Conservation (phyloP, 2,113 vertebrate genomes). For the Protobothrops flavoviridis region DNA sequence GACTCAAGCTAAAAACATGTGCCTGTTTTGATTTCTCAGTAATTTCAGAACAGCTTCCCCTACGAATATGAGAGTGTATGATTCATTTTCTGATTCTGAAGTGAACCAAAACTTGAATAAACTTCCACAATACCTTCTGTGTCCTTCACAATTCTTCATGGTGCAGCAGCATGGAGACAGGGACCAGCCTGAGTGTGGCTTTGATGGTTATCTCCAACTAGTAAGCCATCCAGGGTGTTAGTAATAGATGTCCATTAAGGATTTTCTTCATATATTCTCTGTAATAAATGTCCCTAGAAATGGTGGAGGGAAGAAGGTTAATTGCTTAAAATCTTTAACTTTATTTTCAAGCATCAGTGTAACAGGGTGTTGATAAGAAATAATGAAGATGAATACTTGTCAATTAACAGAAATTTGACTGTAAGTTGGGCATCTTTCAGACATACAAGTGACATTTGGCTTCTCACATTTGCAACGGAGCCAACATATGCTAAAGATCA, state of each 20-base stretch:
- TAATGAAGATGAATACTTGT: neutral
- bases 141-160: neutral
- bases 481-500: neutral
- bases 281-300: conserved; percentile 17
- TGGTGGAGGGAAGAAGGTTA: neutral
- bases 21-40: neutral
- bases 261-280: conserved; percentile 21
- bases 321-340: neutral
- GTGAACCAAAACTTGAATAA: neutral
- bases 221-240: neutral
- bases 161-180: neutral
- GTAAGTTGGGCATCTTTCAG: neutral
- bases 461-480: neutral
- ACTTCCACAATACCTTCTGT: neutral
- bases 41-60: neutral
- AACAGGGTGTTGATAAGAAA: neutral
- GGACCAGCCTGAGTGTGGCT: neutral
- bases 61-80: neutral
- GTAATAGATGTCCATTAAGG: neutral
- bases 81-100: neutral
- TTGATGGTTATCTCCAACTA: neutral
- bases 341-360: neutral
- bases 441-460: neutral
- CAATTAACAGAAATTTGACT: neutral
- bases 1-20: neutral